Conservation (phyloP, 2,113 vertebrate genomes). For the Camelus bactrianus region DNA sequence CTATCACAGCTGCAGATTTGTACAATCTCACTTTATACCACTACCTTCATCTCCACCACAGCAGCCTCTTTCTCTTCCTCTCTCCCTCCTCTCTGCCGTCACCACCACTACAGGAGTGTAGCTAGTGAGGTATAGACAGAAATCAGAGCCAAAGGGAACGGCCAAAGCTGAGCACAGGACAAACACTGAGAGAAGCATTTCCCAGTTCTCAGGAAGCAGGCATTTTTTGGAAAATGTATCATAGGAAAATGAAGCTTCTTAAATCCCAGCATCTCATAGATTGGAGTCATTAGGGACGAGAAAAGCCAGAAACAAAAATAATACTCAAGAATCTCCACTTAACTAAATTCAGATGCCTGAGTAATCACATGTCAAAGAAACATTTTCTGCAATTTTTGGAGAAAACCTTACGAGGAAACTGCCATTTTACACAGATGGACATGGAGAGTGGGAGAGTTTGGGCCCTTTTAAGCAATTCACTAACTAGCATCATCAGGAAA, state of each 20-base stretch:
- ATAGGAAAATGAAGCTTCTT: background rate
- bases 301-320: slow-evolving; percentile 13
- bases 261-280: background rate
- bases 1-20: background rate
- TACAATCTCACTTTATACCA: background rate
- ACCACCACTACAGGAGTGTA: rapidly evolving
- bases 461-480: background rate
- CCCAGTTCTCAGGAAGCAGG: background rate
- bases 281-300: background rate
- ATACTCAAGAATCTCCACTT: background rate
- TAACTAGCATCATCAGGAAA: background rate
- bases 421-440: background rate
- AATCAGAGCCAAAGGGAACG: background rate
- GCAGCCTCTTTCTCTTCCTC: background rate
- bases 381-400: background rate
- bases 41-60: background rate
- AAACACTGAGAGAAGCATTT: background rate
- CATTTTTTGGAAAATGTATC: background rate
- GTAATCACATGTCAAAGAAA: background rate
- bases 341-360: slow-evolving; percentile 46
- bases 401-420: background rate
- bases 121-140: rapidly evolving
- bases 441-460: background rate
- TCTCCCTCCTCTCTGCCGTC: background rate
- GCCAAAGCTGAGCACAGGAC: background rate